Evolutionary conservation across 2,113 vertebrate genomes (phyloP).

Genomic region (Sylvietta virens): DNA sequence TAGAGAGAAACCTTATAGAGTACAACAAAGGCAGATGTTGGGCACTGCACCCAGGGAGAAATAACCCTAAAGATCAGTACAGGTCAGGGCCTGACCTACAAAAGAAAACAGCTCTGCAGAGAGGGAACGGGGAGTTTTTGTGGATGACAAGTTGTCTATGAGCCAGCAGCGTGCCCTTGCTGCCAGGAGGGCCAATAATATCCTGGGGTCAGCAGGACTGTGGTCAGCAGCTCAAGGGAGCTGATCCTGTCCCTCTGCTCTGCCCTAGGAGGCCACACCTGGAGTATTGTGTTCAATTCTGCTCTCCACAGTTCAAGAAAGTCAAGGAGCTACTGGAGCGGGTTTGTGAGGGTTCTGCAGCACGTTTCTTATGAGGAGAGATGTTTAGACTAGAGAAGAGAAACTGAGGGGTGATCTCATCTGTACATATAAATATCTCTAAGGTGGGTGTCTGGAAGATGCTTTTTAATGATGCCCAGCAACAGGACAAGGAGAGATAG

Average conservation of each 20-base stretch:
- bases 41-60: rapidly evolving
- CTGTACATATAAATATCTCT: not conserved
- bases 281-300: not conserved
- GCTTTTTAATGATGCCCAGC: not conserved
- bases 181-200: not conserved
- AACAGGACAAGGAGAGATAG: not conserved
- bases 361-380: not conserved
- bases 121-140: not conserved
- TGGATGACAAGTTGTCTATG: too few relatives aligned
- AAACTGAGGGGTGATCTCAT: not conserved
- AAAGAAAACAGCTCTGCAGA: not conserved
- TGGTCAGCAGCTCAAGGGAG: not conserved
- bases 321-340: not conserved
- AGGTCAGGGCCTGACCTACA: not conserved
- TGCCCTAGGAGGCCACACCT: not conserved
- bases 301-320: not conserved
- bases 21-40: not conserved
- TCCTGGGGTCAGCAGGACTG: too few relatives aligned
- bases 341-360: not conserved
- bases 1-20: not conserved
- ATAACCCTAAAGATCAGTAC: not conserved
- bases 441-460: not conserved
- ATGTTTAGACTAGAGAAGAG: not conserved
- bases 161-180: not conserved
- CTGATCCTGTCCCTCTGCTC: not conserved